Evolutionary conservation across 1,140 invertebrate species (phyloP), one percentile per base, ranked within the genome.

Genomic region (Wiebesia pumilae): DNA sequence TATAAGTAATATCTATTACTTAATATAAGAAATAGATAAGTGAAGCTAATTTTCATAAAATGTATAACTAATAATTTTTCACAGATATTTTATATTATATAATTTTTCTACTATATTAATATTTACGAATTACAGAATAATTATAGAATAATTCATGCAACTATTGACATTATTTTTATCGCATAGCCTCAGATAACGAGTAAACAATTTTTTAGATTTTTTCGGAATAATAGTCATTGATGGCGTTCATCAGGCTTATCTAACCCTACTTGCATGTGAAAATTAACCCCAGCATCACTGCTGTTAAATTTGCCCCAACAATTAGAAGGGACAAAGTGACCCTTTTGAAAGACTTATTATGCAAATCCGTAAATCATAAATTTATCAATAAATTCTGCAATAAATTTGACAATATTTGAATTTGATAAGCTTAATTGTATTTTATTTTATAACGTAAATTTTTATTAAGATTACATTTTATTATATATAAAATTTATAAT

Each of bases 241-340:
- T 73, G 51, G 71, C 71, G 47, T 83, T 75, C 19, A 62, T 51
- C n/a, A 43, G 19, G 12, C 69, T 83, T 83, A 83, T 83, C 69
- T 77, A 71, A 27, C 71, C 82, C 51, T 73, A 75, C 51, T 73
- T 71, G 58, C 82, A 35, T 62, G 27, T 21, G 73, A 84, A 84
- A 78, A 78, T 84, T 84, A 78, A 84, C 58, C 83, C 71, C 38
- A 65, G 35, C 58, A 84, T 84, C 40, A 84, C 67, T 84, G 58
- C 16, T 47, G 40, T 27, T 40, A 9, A n/a, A 79, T 69, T 85
- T 27, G 21, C 19, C 30, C 62, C 27, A 33, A 69, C 43, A 79
- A 71, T 85, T 43, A 21, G 21, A 85, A 69, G 75, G 83, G 83
- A 54, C 27, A 43, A 43, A 78, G 9, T 67, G 38, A 43, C 62